Base-by-base conservation (phyloP, 2,113 vertebrate genomes). In the Spermophilus dauricus region DNA sequence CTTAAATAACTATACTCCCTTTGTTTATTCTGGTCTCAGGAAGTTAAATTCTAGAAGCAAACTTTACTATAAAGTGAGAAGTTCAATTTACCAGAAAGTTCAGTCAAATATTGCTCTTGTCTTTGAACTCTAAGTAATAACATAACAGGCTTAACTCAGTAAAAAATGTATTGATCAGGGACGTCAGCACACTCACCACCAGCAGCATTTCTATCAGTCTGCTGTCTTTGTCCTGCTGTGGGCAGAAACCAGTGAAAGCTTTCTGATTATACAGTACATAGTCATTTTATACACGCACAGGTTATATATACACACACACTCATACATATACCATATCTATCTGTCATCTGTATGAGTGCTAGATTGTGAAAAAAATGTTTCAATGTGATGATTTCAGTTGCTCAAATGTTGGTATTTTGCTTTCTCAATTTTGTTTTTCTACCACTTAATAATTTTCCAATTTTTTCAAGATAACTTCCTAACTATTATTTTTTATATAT, bases 51-150 rank as follows among this genome's bases (percentile, higher is more conserved):
- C 34, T 45, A 67, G 22, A 78, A 45, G 45, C 32, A 81, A 89
- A 70, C 13, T 89, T 86, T 89, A 69, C 61, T 80, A 90, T n/a
- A 69, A 20, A 56, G 28, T 42, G 39, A 92, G 69, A 67, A 32
- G 39, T 90, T n/a, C 94, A 89, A 75, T 95, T 95, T 84, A 58
- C 8, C 18, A 65, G 70, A 94, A 95, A 94, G 45, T 63, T 78
- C 53, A 75, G 17, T 84, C 30, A 89, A 76, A 72, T 87, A 58
- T 67, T 78, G 30, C 61, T 48, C 42, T 92, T 20, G 42, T 77
- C 61, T 89, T 91, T 89, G 30, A 69, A 56, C 53, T 82, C 42
- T 75, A 81, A 82, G 4, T 67, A 80, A 86, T 91, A 86, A 58
- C 26, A 75, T 42, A 76, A n/a, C 20, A 84, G 61, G 4, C 34